These are phyloP conservation scores for Plectus sambesii DNA, from an alignment of 1,140 invertebrate genomes.

Conservation along the genomic window DNA sequence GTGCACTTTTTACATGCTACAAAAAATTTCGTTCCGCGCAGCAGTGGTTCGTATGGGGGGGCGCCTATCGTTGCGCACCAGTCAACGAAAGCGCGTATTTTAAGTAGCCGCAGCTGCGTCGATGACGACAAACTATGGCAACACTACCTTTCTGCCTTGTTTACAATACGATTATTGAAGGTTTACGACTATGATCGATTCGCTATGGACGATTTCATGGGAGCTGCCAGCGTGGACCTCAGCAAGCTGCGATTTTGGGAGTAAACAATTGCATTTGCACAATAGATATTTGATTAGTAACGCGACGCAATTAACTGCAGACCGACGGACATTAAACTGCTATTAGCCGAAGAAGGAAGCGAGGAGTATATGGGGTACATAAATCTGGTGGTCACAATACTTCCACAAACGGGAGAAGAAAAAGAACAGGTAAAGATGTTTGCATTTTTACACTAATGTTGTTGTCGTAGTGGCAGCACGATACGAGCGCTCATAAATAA, in stretches of 20 bases:
- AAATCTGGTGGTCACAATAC: too few species aligned
- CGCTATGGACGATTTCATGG: conserved; percentile 93
- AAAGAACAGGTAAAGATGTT: too few species aligned
- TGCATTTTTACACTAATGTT: too few species aligned
- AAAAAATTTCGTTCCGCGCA: too few species aligned
- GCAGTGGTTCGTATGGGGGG: too few species aligned
- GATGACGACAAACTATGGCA: too few species aligned
- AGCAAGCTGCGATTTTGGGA: conserved; percentile 58
- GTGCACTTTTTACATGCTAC: background rate
- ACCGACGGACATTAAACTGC: background rate
- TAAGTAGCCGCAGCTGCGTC: background rate
- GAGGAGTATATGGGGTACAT: background rate
- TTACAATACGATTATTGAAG: conserved; percentile 77
- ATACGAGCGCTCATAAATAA: too few species aligned
- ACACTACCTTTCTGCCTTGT: too few species aligned
- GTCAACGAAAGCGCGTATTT: too few species aligned
- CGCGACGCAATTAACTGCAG: background rate
- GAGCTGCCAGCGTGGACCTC: conserved; percentile 70
- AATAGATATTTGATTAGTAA: conserved; percentile 9
- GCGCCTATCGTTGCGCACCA: too few species aligned
- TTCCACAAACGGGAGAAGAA: too few species aligned
- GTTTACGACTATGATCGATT: conserved; percentile 98
- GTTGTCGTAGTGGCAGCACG: too few species aligned
- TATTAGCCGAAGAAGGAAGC: background rate
- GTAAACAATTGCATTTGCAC: background rate